phyloP scores from a whole-genome alignment of 2,888 invertebrate genomes.

The Blastobasis lacticolella region DNA sequence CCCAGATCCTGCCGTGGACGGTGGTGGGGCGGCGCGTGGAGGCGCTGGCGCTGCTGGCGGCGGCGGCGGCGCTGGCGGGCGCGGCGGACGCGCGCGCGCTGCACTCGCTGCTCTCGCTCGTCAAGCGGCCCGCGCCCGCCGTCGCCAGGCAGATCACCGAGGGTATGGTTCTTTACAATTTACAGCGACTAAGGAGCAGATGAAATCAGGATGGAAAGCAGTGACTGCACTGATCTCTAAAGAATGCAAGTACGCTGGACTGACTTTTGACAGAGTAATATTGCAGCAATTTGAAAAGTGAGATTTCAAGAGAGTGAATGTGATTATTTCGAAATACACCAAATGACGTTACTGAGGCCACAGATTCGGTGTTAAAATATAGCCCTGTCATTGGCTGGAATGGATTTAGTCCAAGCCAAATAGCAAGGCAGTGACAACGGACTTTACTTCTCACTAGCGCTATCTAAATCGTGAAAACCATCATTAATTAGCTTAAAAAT shows the following conservation, averaged over 20 bases:
- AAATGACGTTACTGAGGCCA: too few species aligned
- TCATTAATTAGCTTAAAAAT: too few species aligned
- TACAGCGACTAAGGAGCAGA: conserved; percentile 42
- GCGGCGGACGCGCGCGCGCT: conserved; percentile 37
- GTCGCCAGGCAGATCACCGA: conserved; percentile 54
- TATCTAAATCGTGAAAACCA: too few species aligned
- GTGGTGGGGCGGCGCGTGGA: conserved; percentile 51
- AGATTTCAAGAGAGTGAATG: too few species aligned
- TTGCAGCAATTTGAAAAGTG: too few species aligned
- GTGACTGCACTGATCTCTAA: background rate
- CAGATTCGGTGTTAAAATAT: too few species aligned
- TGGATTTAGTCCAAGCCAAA: background rate
- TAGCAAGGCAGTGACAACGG: background rate
- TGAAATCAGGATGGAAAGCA: background rate
- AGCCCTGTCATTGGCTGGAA: too few species aligned
- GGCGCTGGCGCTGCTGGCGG: conserved; percentile 47
- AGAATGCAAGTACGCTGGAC: too few species aligned
- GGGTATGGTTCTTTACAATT: conserved; percentile 28
- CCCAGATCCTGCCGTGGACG: conserved; percentile 53
- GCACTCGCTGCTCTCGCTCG: conserved; percentile 54
- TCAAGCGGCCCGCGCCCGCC: conserved; percentile 50
- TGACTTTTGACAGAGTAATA: too few species aligned
- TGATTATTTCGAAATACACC: background rate
- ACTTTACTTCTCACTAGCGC: too few species aligned
- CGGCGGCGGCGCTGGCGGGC: conserved; percentile 40